Percentiles rank a stretch among this genome's conserved stretches.
Evolutionary conservation across 2,888 invertebrate species (phyloP).

Genomic region (Fragum sueziense): DNA sequence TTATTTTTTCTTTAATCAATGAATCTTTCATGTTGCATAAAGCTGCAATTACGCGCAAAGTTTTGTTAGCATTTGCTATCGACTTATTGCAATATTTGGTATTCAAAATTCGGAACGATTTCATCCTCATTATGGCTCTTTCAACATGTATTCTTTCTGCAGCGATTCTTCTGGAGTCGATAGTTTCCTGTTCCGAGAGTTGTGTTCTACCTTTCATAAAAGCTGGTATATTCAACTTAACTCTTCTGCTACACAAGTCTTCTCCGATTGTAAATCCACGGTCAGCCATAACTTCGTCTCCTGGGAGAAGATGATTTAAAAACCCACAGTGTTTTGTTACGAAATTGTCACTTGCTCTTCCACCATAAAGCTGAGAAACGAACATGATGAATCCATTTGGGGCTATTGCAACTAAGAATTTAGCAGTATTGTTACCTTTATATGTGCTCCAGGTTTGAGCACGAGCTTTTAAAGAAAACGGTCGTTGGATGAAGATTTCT

Average conservation of each 20-base stretch:
- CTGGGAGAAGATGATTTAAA: conserved; percentile 9
- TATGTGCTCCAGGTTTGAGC: conserved; percentile 26
- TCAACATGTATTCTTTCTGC: conserved; percentile 36
- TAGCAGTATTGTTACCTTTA: conserved; percentile 24
- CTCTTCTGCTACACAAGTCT: conserved; percentile 8
- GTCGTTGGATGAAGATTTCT: conserved; percentile 29
- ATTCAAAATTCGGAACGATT: conserved; percentile 26
- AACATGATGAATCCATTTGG: conserved; percentile 33
- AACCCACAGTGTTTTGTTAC: conserved; percentile 37
- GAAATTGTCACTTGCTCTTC: conserved; percentile 28
- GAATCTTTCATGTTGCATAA: conserved; percentile 17
- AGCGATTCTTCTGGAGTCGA: conserved; percentile 12
- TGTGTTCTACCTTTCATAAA: conserved; percentile 20
- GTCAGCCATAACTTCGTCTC: conserved; percentile 16
- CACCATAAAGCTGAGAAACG: conserved; percentile 25
- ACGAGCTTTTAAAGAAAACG: conserved; percentile 27
- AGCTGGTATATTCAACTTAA: conserved; percentile 15
- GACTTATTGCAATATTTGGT: conserved; percentile 2
- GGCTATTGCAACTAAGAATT: conserved; percentile 25
- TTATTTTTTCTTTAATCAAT: conserved; percentile 3
- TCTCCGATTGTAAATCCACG: conserved; percentile 1
- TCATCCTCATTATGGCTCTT: conserved; percentile 45
- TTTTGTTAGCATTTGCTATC: conserved; percentile 7
- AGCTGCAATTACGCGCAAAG: conserved; percentile 20
- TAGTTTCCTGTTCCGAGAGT: conserved; percentile 14